Conservation (phyloP, 2,888 invertebrate species). For the Tanytarsus gracilentus region DNA sequence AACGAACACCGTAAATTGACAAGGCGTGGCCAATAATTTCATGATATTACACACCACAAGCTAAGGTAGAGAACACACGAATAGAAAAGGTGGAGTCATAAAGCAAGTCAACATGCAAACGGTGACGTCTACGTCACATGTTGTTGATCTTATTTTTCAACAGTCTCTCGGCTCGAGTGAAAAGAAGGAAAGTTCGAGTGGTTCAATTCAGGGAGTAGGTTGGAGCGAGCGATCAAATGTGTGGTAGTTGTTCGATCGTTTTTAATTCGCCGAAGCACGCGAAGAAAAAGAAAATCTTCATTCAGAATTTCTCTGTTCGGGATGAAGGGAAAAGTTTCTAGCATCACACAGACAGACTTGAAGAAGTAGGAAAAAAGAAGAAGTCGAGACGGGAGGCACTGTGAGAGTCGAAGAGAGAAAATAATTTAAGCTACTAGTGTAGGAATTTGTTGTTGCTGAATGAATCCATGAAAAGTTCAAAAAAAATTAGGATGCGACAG, state of each 20-base stretch:
- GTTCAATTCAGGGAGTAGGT: conserved; percentile 19
- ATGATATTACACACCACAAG: conserved; percentile 6
- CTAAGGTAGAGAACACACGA: conserved; percentile 1
- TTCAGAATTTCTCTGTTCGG: background rate
- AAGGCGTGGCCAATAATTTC: conserved; percentile 25
- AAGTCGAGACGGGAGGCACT: conserved; percentile 5
- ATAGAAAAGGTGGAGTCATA: conserved; percentile 19
- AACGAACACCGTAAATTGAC: background rate
- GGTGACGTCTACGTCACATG: conserved; percentile 1
- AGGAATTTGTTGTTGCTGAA: conserved; percentile 14
- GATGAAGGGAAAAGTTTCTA: background rate
- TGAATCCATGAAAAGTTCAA: background rate
- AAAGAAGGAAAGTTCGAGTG: background rate
- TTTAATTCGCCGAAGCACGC: conserved; percentile 17
- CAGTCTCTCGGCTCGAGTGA: background rate
- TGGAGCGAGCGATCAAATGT: background rate
- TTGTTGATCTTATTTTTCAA: conserved; percentile 8
- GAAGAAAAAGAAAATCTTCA: conserved; percentile 19
- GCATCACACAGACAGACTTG: background rate
- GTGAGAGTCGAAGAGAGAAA: background rate
- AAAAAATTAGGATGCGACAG: too few species aligned
- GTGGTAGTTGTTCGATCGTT: conserved; percentile 20
- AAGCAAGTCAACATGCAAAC: background rate
- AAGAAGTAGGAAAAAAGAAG: background rate
- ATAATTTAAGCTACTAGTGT: conserved; percentile 19